Conservation (phyloP, 2,888 invertebrate species). For the Mayetiola destructor region DNA sequence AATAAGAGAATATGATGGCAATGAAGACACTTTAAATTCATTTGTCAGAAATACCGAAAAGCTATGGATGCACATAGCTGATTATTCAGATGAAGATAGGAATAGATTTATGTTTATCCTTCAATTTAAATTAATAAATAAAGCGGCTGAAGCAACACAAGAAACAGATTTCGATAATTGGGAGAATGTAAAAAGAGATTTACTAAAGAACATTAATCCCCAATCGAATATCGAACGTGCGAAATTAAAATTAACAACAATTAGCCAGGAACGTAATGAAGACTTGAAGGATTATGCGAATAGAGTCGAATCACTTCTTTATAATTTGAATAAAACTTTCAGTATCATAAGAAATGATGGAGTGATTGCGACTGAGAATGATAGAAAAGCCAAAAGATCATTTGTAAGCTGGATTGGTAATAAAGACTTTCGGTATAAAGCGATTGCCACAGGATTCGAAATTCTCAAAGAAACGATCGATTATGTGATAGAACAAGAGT, state of each 20-base stretch:
- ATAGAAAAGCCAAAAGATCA: background rate
- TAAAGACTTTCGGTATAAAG: background rate
- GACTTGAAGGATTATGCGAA: background rate
- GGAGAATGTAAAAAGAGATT: background rate
- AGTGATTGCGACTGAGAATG: background rate
- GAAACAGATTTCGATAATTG: background rate
- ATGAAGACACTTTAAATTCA: background rate
- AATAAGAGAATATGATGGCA: background rate
- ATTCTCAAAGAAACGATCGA: background rate
- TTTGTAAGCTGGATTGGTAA: background rate
- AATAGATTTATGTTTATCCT: background rate
- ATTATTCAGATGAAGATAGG: background rate
- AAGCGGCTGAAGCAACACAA: background rate
- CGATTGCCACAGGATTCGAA: background rate
- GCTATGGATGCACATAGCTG: background rate
- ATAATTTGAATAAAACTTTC: background rate
- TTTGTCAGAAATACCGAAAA: background rate
- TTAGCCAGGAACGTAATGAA: background rate
- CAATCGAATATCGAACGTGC: background rate
- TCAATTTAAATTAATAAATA: background rate
- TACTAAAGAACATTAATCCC: background rate
- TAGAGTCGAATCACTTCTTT: background rate
- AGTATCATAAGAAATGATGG: background rate
- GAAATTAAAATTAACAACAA: background rate
- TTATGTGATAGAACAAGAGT: background rate